Evolutionary conservation across 2,113 vertebrate species (phyloP).

Genomic region (Macaca nemestrina): DNA sequence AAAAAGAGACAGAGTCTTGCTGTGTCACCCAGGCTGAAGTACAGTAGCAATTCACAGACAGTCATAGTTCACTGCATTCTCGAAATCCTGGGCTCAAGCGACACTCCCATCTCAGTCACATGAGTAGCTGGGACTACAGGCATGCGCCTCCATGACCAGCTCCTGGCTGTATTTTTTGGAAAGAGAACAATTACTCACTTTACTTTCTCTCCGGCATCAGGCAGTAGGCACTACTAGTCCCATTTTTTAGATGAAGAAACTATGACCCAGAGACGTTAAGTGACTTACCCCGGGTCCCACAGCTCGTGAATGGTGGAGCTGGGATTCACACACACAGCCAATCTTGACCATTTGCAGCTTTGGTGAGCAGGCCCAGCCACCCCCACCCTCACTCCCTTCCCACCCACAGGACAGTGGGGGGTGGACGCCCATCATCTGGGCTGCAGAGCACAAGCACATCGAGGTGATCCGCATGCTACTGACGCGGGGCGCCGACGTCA

Average conservation of each 20-base stretch:
- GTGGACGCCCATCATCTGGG: conserved; percentile 97
- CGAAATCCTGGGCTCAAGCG: neutral
- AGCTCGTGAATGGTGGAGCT: neutral
- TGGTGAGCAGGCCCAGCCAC: neutral
- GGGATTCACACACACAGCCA: neutral
- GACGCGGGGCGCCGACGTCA: conserved; percentile 92
- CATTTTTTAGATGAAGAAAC: neutral
- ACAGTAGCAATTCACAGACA: neutral
- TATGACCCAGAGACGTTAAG: neutral
- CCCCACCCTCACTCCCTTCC: neutral
- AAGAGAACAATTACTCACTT: neutral
- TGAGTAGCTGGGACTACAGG: neutral
- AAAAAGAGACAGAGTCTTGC: neutral
- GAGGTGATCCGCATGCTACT: conserved; percentile 91
- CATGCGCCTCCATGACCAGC: neutral
- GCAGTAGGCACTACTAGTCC: neutral
- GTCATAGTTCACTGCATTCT: neutral
- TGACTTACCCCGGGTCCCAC: neutral
- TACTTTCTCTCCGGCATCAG: neutral
- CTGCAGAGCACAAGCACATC: conserved; percentile 93
- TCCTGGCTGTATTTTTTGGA: neutral
- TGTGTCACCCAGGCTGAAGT: neutral
- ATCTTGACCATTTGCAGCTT: too few relatives aligned
- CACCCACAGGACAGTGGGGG: conserved; percentile 90
- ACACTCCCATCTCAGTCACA: neutral